Evolutionary conservation across 2,797 vertebrate species (phyloP).

Genomic region (Danio choprae): DNA sequence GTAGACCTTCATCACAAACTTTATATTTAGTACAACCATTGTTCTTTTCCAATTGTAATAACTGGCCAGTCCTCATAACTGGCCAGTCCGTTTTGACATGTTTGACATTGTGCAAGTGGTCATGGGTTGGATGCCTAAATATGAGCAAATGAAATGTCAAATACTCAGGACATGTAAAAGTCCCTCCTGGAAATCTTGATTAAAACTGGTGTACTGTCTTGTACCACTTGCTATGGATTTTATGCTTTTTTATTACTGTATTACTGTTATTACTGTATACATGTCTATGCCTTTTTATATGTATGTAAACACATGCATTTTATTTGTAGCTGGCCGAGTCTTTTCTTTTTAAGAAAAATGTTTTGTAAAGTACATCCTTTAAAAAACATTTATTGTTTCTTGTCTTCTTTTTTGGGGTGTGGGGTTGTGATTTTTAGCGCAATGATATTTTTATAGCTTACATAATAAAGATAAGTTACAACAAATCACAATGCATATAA

Average conservation of each 20-base stretch:
- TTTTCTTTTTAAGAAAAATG: neutral
- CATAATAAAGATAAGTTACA: neutral
- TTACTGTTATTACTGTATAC: neutral
- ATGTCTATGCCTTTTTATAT: neutral
- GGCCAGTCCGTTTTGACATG: neutral
- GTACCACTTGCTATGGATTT: neutral
- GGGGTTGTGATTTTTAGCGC: neutral
- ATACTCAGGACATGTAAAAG: neutral
- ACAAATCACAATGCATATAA: neutral
- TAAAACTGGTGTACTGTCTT: neutral
- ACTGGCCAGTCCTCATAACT: neutral
- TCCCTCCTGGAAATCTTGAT: conserved; percentile 34
- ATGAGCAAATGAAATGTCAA: neutral
- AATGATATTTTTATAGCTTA: neutral
- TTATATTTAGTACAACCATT: neutral
- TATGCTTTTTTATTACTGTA: neutral
- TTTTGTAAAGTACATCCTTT: conserved; percentile 19
- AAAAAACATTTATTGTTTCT: neutral
- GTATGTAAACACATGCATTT: conserved; percentile 1
- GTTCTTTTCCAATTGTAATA: neutral
- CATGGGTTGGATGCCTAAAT: neutral
- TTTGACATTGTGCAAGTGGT: neutral
- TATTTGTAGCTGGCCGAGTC: neutral
- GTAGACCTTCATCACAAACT: neutral
- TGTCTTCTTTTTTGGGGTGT: neutral